These are phyloP conservation scores for Branchinecta sandiegonensis DNA, from an alignment of 2,888 invertebrate species.

Conservation along the genomic window DNA sequence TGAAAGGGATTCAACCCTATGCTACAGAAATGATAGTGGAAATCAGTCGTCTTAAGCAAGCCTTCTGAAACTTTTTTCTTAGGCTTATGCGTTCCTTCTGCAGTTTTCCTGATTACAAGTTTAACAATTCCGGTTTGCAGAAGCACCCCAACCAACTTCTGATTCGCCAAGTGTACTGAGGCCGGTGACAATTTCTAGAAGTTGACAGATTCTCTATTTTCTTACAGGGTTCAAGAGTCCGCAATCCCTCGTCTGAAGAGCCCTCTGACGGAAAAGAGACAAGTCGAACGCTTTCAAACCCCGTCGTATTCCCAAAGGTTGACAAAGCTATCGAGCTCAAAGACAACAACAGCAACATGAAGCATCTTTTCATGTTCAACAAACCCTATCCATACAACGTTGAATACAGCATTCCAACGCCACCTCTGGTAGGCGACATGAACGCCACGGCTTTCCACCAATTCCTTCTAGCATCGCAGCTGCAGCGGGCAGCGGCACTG, in stretches of 20 bases:
- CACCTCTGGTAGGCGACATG: background rate
- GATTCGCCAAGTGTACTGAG: no score
- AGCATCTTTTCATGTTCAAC: slow-evolving; percentile 13
- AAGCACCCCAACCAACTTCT: no score
- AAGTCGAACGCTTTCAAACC: background rate
- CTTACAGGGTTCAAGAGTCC: background rate
- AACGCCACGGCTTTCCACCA: slow-evolving; percentile 19
- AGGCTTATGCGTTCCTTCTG: no score
- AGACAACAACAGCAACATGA: slow-evolving; percentile 9
- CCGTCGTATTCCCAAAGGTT: background rate
- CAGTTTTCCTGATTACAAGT: no score
- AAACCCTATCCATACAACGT: slow-evolving; percentile 1
- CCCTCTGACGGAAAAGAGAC: background rate
- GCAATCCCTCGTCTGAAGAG: background rate
- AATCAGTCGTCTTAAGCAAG: no score
- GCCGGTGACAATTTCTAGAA: no score
- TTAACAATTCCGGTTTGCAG: no score
- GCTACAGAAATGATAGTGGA: no score
- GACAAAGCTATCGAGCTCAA: background rate
- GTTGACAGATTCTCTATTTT: background rate
- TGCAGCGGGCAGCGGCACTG: slow-evolving; percentile 18
- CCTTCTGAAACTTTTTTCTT: no score
- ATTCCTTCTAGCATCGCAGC: slow-evolving; percentile 23
- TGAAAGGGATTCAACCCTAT: no score
- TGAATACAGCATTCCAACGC: background rate